phyloP scores from a whole-genome alignment of 2,797 vertebrate species.

The Oophaga sylvatica region DNA sequence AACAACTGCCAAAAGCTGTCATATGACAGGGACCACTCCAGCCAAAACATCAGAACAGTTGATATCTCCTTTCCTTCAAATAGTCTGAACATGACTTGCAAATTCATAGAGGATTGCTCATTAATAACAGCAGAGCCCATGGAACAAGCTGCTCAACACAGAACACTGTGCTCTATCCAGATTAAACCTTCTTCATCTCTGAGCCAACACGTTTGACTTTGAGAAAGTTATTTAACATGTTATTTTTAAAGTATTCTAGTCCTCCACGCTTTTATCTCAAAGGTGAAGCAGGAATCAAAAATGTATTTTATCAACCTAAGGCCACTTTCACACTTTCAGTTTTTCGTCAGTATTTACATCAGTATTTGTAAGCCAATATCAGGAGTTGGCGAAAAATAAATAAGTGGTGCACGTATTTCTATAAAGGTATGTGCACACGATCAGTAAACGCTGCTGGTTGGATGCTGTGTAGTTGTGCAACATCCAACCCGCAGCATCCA shows the following conservation, averaged over 20 bases:
- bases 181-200: not conserved
- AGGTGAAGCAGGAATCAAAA: not conserved
- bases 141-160: conserved; percentile 24
- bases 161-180: conserved; percentile 5
- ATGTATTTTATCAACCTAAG: not conserved
- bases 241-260: not conserved
- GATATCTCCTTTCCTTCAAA: conserved; percentile 35
- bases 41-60: conserved; percentile 46
- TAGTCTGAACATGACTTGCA: conserved; percentile 54
- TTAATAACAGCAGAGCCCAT: conserved; percentile 11
- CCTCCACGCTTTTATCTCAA: not conserved
- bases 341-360: no score
- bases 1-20: conserved; percentile 49
- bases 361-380: no score
- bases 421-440: no score
- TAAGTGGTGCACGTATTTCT: no score
- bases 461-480: no score
- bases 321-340: no score
- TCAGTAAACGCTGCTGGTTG: no score
- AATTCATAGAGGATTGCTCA: conserved; percentile 16
- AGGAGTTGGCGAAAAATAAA: no score
- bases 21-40: conserved; percentile 37
- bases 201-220: conserved; percentile 10
- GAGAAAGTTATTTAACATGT: not conserved
- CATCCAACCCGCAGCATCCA: no score